These are phyloP conservation scores for Zalophus californianus DNA, from an alignment of 2,797 vertebrate species.

Conservation along the genomic window DNA sequence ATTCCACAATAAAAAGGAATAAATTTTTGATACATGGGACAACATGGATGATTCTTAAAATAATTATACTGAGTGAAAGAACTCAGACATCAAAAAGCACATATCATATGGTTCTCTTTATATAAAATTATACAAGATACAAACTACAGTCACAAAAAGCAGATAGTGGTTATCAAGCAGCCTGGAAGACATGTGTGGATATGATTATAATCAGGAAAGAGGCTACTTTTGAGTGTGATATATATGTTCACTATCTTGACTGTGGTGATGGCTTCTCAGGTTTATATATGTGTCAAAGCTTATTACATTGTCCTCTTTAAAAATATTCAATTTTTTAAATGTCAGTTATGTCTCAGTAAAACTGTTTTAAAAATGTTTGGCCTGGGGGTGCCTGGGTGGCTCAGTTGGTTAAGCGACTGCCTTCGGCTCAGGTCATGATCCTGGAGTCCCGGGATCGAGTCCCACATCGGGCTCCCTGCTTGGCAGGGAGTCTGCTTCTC, in stretches of 20 bases:
- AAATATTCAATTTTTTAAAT: neutral
- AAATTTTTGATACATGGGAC: neutral
- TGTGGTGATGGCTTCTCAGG: neutral
- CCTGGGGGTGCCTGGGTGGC: neutral
- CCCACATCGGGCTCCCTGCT: no score
- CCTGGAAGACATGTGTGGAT: accelerated
- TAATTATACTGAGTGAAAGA: neutral
- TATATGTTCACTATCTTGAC: neutral
- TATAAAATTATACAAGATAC: neutral
- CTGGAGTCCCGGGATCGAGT: no score
- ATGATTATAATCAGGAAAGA: neutral
- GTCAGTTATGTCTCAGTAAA: neutral
- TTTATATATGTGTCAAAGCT: neutral
- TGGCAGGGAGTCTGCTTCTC: no score
- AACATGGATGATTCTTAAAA: neutral
- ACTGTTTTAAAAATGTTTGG: neutral
- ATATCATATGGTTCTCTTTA: neutral
- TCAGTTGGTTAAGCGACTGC: no score
- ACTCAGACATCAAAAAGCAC: neutral
- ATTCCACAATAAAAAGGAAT: neutral
- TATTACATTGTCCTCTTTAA: neutral
- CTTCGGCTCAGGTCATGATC: no score
- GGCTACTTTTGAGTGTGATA: neutral
- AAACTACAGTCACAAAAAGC: neutral
- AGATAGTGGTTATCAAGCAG: neutral